phyloP scores from a whole-genome alignment of 2,113 vertebrate genomes.

The Muntiacus reevesi region DNA sequence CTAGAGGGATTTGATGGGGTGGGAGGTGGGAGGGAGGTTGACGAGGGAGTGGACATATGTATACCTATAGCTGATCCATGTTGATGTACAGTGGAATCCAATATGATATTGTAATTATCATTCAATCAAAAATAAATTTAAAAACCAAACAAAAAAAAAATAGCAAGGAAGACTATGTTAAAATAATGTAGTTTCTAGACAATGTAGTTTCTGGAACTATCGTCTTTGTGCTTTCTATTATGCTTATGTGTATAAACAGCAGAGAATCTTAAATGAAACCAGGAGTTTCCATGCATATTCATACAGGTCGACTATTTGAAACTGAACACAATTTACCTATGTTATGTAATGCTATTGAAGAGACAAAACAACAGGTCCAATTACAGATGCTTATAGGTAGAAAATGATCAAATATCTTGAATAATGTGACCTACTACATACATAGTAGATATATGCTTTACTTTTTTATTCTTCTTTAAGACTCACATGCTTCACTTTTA shows the following conservation, averaged over 20 bases:
- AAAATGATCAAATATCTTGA: not conserved
- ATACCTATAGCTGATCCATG: not conserved
- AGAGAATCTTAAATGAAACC: not conserved
- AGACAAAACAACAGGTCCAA: not conserved
- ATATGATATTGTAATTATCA: not conserved
- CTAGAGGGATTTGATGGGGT: not conserved
- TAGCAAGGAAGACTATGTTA: not conserved
- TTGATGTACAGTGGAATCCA: not conserved
- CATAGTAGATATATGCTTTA: not conserved
- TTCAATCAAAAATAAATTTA: not conserved
- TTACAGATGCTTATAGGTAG: not conserved
- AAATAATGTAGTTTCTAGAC: not conserved
- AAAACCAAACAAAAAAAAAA: not conserved
- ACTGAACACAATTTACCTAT: not conserved
- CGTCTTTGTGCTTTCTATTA: not conserved
- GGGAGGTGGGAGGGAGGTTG: not conserved
- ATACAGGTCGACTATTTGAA: not conserved
- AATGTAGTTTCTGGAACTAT: not conserved
- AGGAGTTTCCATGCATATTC: not conserved
- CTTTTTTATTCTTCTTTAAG: not conserved
- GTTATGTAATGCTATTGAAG: not conserved
- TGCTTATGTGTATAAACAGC: not conserved
- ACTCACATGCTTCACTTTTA: not conserved
- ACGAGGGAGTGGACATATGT: not conserved
- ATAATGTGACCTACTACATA: not conserved